Conservation (phyloP, 2,888 invertebrate species). For the Amblyjoppa fuscipennis region DNA sequence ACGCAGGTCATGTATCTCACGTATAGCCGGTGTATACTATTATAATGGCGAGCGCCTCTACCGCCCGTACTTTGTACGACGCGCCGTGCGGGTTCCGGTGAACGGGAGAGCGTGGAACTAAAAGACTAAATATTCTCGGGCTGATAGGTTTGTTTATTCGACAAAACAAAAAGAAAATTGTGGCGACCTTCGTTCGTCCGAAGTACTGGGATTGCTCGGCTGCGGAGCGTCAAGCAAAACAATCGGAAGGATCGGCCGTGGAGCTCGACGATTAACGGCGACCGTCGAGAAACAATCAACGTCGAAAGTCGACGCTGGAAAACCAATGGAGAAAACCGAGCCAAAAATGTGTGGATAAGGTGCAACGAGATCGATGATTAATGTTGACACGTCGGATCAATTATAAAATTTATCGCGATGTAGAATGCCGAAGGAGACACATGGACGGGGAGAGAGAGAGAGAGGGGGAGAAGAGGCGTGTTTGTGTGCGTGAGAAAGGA, state of each 20-base stretch:
- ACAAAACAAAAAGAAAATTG: not conserved
- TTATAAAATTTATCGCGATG: constrained; percentile 36
- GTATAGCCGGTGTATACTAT: constrained; percentile 52
- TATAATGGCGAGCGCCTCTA: constrained; percentile 43
- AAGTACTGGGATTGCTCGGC: not conserved
- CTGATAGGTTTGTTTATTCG: not conserved
- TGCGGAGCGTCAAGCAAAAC: not conserved
- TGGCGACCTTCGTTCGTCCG: not conserved
- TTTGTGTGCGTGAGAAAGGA: constrained; percentile 71
- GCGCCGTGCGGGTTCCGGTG: constrained; percentile 29
- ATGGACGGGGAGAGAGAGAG: constrained; percentile 15
- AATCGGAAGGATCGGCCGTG: not conserved
- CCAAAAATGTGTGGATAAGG: constrained; percentile 39
- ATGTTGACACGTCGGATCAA: constrained; percentile 12
- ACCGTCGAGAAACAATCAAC: not conserved
- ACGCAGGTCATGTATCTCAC: constrained; percentile 67
- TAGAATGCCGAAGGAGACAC: constrained; percentile 17
- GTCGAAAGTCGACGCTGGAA: not conserved
- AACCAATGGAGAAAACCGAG: not conserved
- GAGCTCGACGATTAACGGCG: not conserved
- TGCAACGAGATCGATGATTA: constrained; percentile 53
- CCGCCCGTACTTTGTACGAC: constrained; percentile 5
- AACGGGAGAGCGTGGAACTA: constrained; percentile 53
- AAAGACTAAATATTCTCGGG: constrained; percentile 59
- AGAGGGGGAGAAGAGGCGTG: constrained; percentile 36